Evolutionary conservation across 2,797 vertebrate genomes (phyloP).

Genomic region (Mallotus villosus): DNA sequence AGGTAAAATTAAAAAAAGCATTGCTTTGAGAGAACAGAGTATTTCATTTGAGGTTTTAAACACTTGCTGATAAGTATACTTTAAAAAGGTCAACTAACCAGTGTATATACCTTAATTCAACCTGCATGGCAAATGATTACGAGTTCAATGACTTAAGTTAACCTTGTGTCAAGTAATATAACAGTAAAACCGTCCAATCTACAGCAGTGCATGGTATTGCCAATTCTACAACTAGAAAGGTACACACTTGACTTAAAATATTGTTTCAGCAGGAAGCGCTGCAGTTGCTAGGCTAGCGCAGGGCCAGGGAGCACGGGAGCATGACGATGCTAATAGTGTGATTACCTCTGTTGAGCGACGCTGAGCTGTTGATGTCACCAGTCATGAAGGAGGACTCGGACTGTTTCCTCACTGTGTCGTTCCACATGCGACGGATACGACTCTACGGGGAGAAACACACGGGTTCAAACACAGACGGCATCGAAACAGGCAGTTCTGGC

Average conservation of each 20-base stretch:
- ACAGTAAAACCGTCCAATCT: no score
- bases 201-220: no score
- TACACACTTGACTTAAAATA: not conserved
- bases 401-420: conserved; percentile 98
- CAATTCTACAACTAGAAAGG: no score
- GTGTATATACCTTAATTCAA: no score
- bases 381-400: conserved; percentile 99
- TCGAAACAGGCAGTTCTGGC: not conserved
- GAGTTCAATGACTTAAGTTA: no score
- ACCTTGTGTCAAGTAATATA: no score
- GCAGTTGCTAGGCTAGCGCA: not conserved
- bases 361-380: conserved; percentile 98
- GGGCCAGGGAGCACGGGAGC: not conserved
- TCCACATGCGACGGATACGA: conserved; percentile 99
- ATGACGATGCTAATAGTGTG: conserved; percentile 45
- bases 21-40: no score
- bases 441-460: conserved; percentile 75
- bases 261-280: not conserved
- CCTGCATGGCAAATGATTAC: no score
- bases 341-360: conserved; percentile 98
- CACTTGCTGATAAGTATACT: no score
- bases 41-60: no score
- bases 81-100: no score
- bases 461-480: not conserved
- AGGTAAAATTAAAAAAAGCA: no score